phyloP scores from a whole-genome alignment of 2,113 vertebrate genomes.

The Acanthochromis polyacanthus region DNA sequence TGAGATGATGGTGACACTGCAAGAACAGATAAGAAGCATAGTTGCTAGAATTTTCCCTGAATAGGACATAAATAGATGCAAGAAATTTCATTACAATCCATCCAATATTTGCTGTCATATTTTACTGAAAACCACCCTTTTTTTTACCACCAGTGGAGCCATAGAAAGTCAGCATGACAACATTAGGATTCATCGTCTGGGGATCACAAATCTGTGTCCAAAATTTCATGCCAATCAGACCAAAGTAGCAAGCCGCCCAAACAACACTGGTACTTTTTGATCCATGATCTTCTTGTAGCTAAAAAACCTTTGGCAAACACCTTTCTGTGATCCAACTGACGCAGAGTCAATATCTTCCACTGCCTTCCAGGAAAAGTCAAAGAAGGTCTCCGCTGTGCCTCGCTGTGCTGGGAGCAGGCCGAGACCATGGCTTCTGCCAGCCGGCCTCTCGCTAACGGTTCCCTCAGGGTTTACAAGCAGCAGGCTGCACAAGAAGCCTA shows the following conservation, averaged over 20 bases:
- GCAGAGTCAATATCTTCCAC: conserved; percentile 16
- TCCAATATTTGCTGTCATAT: neutral
- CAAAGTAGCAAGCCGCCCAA: neutral
- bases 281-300: too few species aligned
- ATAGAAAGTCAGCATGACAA: too few species aligned
- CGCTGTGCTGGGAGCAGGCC: conserved; percentile 31
- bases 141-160: too few species aligned
- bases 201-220: neutral
- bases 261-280: neutral
- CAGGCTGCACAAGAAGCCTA: conserved; percentile 56
- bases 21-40: too few species aligned
- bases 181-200: neutral
- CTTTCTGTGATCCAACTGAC: conserved; percentile 13
- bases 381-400: conserved; percentile 1
- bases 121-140: neutral
- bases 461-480: conserved; percentile 62
- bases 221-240: neutral
- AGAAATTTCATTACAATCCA: neutral
- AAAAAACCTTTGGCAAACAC: neutral
- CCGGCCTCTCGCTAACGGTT: conserved; percentile 52
- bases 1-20: too few species aligned
- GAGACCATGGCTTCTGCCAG: conserved; percentile 60
- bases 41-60: neutral
- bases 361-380: conserved; percentile 13
- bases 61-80: neutral